A percentile compares a stretch with the other conserved stretches of the same genome.
Evolutionary conservation across 1,140 invertebrate species (phyloP).

Genomic region (Lordiphosa stackelbergi): DNA sequence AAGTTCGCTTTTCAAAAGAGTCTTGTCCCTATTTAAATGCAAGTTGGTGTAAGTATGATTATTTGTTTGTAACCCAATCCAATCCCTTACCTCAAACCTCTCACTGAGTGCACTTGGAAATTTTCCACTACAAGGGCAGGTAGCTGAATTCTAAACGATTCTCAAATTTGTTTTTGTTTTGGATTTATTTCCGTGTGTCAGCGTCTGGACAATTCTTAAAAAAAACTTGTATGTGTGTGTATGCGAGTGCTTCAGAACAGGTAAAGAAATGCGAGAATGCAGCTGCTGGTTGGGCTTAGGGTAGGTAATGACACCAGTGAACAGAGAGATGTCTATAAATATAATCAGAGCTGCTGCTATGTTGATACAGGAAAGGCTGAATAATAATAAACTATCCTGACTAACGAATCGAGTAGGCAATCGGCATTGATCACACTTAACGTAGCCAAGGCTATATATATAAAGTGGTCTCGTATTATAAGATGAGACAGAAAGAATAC

Average conservation of each 20-base stretch:
- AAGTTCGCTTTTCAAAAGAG: too few species aligned
- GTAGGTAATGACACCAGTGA: conserved; percentile 41
- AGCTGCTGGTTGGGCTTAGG: conserved; percentile 22
- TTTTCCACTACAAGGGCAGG: conserved; percentile 55
- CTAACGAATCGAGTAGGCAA: neutral
- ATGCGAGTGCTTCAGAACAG: conserved; percentile 22
- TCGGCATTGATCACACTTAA: too few species aligned
- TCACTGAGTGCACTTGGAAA: conserved; percentile 21
- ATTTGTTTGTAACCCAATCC: neutral
- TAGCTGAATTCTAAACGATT: conserved; percentile 28
- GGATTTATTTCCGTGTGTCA: conserved; percentile 23
- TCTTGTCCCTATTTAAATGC: too few species aligned
- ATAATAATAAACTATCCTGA: neutral
- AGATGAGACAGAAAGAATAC: too few species aligned
- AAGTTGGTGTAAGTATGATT: too few species aligned
- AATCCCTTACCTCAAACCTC: conserved; percentile 4
- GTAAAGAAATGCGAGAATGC: conserved; percentile 41
- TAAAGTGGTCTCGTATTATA: too few species aligned
- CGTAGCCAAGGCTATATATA: too few species aligned
- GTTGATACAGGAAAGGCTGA: conserved; percentile 46
- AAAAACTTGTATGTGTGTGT: conserved; percentile 6
- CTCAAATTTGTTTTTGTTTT: conserved; percentile 16
- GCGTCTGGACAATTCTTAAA: conserved; percentile 6
- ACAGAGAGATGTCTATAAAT: conserved; percentile 43
- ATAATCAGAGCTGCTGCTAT: conserved; percentile 54